A percentile compares a stretch with the other conserved stretches of the same genome.
Conservation (phyloP, 2,888 invertebrate species). For the Dastarcus helophoroides region DNA sequence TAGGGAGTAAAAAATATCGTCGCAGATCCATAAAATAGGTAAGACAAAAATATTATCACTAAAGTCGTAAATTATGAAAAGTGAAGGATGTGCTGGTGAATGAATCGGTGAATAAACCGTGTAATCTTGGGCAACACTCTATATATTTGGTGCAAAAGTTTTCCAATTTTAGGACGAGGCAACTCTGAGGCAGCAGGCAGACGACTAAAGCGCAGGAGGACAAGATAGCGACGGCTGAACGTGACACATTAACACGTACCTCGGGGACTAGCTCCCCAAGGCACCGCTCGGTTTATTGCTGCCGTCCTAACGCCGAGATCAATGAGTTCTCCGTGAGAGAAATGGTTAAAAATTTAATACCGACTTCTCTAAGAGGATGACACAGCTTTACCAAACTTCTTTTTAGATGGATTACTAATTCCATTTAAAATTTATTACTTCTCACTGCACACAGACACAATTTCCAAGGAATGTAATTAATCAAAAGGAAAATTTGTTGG, state of each 20-base stretch:
- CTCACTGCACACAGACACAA: too few species aligned
- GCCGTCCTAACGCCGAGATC: slow-evolving; percentile 20
- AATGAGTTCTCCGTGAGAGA: slow-evolving; percentile 25
- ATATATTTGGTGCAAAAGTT: slow-evolving; percentile 25
- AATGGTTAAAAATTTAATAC: slow-evolving; percentile 32
- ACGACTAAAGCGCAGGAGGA: slow-evolving; percentile 20
- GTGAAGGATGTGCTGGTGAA: background rate
- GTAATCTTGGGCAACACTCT: slow-evolving; percentile 12
- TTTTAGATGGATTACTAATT: too few species aligned
- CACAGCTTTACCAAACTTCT: too few species aligned
- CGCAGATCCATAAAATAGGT: too few species aligned
- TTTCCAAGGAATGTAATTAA: too few species aligned
- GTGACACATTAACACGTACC: slow-evolving; percentile 37
- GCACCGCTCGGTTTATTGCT: slow-evolving; percentile 15
- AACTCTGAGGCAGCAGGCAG: background rate
- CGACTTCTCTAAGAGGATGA: too few species aligned
- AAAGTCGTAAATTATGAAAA: too few species aligned
- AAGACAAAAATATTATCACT: too few species aligned
- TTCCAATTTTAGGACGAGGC: slow-evolving; percentile 30
- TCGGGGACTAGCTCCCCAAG: slow-evolving; percentile 11
- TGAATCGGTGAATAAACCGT: background rate
- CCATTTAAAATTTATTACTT: too few species aligned
- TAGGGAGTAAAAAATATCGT: too few species aligned
- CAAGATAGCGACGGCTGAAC: slow-evolving; percentile 30
- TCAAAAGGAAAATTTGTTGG: too few species aligned